phyloP scores from a whole-genome alignment of 2,113 vertebrate genomes.

The Catagonus wagneri region DNA sequence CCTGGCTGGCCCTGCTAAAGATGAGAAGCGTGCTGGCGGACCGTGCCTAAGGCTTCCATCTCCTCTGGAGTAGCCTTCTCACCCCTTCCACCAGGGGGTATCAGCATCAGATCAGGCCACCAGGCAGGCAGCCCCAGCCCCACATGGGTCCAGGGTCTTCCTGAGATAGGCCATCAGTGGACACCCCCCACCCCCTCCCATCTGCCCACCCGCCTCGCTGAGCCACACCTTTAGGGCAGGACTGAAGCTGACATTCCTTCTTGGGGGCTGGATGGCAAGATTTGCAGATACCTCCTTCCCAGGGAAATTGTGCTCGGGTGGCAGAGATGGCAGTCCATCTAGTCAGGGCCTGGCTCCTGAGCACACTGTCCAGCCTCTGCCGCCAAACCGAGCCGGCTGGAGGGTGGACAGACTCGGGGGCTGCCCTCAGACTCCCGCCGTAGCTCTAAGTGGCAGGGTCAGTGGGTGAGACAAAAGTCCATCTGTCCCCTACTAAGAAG shows the following conservation, averaged over 20 bases:
- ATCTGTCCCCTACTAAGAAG: slow-evolving; percentile 70
- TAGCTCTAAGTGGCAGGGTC: slow-evolving; percentile 19
- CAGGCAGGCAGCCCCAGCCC: not conserved
- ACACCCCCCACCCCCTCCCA: not conserved
- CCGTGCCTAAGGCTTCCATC: not conserved
- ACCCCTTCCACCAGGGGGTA: not conserved
- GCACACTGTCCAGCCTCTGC: not conserved
- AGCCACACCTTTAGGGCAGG: not conserved
- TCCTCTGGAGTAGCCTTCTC: not conserved
- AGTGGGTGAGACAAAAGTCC: slow-evolving; percentile 30
- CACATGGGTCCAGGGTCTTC: not conserved
- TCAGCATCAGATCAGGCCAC: not conserved
- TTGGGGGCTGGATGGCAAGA: not conserved
- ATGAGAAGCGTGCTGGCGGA: rapidly evolving
- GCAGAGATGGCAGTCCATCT: not conserved
- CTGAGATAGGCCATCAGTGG: not conserved
- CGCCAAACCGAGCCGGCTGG: not conserved
- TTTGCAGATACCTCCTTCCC: not conserved
- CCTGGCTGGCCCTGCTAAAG: not conserved
- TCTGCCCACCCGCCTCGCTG: not conserved
- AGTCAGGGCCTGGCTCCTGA: not conserved
- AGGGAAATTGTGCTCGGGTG: not conserved
- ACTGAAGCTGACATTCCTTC: not conserved
- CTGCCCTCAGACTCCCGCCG: not conserved
- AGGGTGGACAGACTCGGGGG: not conserved